These are phyloP conservation scores for Chromoteleia sp. DNA, from an alignment of 2,888 invertebrate genomes.

Conservation along the genomic window DNA sequence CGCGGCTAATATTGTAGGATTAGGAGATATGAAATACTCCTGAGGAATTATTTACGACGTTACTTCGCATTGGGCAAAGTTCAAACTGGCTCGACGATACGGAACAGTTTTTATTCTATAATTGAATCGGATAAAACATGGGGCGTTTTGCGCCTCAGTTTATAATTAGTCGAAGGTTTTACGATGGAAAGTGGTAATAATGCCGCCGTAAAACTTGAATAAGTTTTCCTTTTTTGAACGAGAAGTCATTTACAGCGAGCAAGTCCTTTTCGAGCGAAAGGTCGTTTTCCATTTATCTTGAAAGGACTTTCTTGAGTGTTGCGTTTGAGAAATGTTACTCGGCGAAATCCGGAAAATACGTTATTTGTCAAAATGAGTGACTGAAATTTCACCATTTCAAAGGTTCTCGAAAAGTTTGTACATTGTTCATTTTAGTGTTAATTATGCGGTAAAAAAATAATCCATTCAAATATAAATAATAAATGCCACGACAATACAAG, in stretches of 20 bases:
- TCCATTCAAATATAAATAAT: too few relatives aligned
- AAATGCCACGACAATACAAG: too few relatives aligned
- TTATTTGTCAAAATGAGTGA: not conserved
- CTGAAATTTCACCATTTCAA: not conserved
- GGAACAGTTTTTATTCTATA: not conserved
- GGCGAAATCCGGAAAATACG: not conserved
- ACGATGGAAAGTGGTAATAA: not conserved
- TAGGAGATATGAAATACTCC: not conserved
- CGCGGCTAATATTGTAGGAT: not conserved
- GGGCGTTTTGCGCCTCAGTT: not conserved
- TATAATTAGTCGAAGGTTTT: not conserved
- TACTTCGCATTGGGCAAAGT: not conserved
- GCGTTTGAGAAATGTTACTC: not conserved
- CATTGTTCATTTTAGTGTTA: not conserved
- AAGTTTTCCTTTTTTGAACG: too few relatives aligned
- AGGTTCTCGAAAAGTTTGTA: not conserved
- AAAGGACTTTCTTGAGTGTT: not conserved
- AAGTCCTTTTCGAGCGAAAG: not conserved
- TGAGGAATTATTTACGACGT: not conserved
- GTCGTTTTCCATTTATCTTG: not conserved
- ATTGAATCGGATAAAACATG: not conserved
- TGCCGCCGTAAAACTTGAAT: not conserved
- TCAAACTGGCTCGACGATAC: not conserved
- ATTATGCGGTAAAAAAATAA: not conserved
- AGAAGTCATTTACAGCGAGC: not conserved